These are phyloP conservation scores for Coregonus ussuriensis DNA, from an alignment of 2,797 vertebrate genomes.

Conservation along the genomic window DNA sequence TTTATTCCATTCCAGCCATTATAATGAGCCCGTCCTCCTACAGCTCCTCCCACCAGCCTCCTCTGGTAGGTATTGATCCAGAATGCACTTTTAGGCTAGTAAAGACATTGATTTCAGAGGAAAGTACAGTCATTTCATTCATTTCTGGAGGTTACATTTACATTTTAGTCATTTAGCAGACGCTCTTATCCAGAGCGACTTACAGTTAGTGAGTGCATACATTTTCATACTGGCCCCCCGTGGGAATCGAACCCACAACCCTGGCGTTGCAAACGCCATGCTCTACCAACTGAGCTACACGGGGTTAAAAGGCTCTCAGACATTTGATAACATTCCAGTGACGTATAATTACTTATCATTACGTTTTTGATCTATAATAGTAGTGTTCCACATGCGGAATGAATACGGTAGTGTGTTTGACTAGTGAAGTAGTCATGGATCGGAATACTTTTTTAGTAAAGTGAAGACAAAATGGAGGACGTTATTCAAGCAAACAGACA, in stretches of 20 bases:
- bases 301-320: too few species aligned
- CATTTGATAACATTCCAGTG: too few species aligned
- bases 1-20: too few species aligned
- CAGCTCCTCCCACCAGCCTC: too few species aligned
- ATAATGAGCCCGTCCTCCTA: too few species aligned
- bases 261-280: too few species aligned
- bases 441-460: neutral
- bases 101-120: neutral
- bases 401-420: neutral
- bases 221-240: too few species aligned
- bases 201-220: too few species aligned
- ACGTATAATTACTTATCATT: neutral
- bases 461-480: neutral
- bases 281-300: too few species aligned
- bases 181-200: too few species aligned
- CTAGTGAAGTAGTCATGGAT: neutral
- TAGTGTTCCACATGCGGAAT: neutral
- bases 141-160: neutral
- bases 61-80: neutral
- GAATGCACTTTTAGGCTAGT: neutral
- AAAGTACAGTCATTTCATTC: neutral
- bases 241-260: too few species aligned
- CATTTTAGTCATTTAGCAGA: too few species aligned
- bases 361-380: neutral
- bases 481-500: constrained; percentile 6